A percentile compares a stretch with the other conserved stretches of the same genome.
phyloP scores from a whole-genome alignment of 1,140 invertebrate species.

The Diachasmimorpha longicaudata region DNA sequence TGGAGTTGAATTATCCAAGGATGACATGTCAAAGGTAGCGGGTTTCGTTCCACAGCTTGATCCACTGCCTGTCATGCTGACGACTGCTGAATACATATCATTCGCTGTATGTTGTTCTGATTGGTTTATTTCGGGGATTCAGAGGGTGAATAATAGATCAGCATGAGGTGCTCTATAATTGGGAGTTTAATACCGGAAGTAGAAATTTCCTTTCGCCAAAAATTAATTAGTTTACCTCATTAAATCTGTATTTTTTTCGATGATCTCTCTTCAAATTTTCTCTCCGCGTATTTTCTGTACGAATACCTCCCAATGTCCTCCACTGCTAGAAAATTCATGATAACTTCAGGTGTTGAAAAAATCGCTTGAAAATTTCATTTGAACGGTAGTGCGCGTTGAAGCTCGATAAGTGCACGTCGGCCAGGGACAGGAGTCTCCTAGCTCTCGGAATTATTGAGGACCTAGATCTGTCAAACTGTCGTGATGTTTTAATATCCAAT shows the following conservation, averaged over 20 bases:
- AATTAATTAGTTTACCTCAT: too few species aligned
- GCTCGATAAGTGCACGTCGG: slow-evolving; percentile 38
- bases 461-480: slow-evolving; percentile 66
- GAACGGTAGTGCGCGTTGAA: slow-evolving; percentile 58
- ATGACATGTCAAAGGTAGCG: slow-evolving; percentile 28
- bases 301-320: too few species aligned
- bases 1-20: slow-evolving; percentile 25
- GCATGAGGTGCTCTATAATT: too few species aligned
- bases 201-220: too few species aligned
- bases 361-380: background rate
- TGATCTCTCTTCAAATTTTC: too few species aligned
- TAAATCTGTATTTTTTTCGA: too few species aligned
- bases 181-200: too few species aligned
- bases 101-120: slow-evolving; percentile 32
- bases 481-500: slow-evolving; percentile 67
- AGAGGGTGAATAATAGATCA: too few species aligned
- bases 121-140: background rate
- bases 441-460: slow-evolving; percentile 64
- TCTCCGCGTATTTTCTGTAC: too few species aligned
- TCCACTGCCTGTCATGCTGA: slow-evolving; percentile 29
- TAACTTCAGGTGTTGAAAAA: too few species aligned
- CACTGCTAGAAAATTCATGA: too few species aligned
- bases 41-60: slow-evolving; percentile 36
- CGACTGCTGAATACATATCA: slow-evolving; percentile 31
- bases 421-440: slow-evolving; percentile 43